Conservation (phyloP, 1,140 invertebrate genomes). For the Diploscapter pachys region DNA sequence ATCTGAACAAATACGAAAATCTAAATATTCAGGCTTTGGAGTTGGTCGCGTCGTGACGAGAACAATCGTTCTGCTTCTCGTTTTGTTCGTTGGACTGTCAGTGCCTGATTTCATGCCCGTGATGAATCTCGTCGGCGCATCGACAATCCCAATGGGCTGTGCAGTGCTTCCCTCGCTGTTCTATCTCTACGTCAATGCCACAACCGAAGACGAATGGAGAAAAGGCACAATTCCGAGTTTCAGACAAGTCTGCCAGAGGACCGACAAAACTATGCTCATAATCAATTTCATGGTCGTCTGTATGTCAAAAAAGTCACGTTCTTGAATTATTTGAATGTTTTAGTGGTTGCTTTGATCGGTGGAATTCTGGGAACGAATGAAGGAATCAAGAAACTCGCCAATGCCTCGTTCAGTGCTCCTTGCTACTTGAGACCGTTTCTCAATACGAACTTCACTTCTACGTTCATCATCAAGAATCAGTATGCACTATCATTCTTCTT, state of each 20-base stretch:
- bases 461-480: conserved; percentile 16
- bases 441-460: conserved; percentile 10
- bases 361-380: conserved; percentile 36
- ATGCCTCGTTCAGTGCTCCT: conserved; percentile 34
- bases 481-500: background rate
- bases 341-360: conserved; percentile 32
- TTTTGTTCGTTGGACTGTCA: conserved; percentile 34
- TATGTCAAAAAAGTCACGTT: background rate
- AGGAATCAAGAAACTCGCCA: conserved; percentile 32
- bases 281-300: conserved; percentile 32
- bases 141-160: conserved; percentile 39
- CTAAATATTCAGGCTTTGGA: conserved; percentile 24
- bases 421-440: conserved; percentile 34
- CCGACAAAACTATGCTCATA: conserved; percentile 31
- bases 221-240: conserved; percentile 34
- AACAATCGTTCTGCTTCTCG: conserved; percentile 30
- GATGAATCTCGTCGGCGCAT: conserved; percentile 39
- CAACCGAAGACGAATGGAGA: conserved; percentile 36
- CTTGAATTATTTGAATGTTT: conserved; percentile 4
- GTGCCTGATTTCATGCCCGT: conserved; percentile 39
- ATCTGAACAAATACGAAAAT: background rate
- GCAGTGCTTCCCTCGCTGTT: conserved; percentile 38
- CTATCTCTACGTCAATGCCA: conserved; percentile 35
- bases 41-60: conserved; percentile 25
- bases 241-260: conserved; percentile 32